Percentiles rank a stretch among this genome's conserved stretches.
These are phyloP conservation scores for Eulemur rufifrons DNA, from an alignment of 2,113 vertebrate species.

Conservation along the genomic window DNA sequence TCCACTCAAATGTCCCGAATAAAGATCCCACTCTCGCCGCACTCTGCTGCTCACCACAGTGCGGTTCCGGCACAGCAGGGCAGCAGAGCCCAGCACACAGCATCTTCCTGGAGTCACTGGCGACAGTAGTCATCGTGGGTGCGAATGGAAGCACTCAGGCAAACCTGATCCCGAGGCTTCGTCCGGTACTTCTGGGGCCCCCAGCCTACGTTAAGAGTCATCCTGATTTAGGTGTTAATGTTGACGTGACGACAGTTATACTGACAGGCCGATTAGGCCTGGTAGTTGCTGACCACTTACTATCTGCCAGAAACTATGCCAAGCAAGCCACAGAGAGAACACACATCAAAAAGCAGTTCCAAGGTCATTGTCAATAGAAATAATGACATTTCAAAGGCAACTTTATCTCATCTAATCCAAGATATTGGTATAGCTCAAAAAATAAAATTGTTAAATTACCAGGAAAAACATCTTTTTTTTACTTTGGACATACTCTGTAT, in stretches of 20 bases:
- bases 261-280: no score
- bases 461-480: neutral
- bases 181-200: neutral
- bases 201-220: neutral
- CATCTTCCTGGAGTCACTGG: neutral
- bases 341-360: neutral
- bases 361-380: neutral
- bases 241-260: neutral
- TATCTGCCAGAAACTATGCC: neutral
- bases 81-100: neutral
- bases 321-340: neutral
- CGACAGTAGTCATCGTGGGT: neutral
- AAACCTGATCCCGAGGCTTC: neutral
- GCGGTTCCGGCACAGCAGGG: neutral
- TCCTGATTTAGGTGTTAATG: neutral
- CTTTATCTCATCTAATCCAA: neutral
- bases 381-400: neutral
- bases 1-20: neutral
- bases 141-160: neutral
- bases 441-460: neutral
- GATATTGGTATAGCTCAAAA: neutral
- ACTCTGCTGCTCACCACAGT: rapidly evolving
- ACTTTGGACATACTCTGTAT: neutral
- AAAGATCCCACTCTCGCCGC: neutral
- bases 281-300: neutral